Conservation (phyloP, 2,888 invertebrate genomes). For the Erebia palarica region DNA sequence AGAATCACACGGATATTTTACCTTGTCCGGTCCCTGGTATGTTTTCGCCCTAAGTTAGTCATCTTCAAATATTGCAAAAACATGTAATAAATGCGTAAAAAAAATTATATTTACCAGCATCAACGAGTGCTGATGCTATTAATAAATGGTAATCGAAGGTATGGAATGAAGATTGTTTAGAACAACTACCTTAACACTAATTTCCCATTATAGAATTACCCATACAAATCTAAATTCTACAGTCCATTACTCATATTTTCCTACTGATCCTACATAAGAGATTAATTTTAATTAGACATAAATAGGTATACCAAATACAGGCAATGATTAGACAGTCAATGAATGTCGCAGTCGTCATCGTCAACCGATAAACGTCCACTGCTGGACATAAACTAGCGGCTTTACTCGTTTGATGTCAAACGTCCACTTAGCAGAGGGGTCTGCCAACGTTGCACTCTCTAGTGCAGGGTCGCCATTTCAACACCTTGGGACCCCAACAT, state of each 20-base stretch:
- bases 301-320: background rate
- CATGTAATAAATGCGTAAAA: conserved; percentile 1
- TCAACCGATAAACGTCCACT: no score
- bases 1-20: no score
- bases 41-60: background rate
- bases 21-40: no score
- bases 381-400: no score
- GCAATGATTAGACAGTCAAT: background rate
- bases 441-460: no score
- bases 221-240: conserved; percentile 5
- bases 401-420: no score
- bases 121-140: background rate
- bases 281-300: background rate
- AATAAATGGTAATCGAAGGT: background rate
- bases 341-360: background rate
- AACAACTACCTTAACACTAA: conserved; percentile 5
- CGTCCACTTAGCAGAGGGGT: no score
- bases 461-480: no score
- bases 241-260: background rate
- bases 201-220: conserved; percentile 7
- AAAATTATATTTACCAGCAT: background rate
- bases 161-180: conserved; percentile 8
- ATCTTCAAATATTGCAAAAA: background rate
- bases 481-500: no score
- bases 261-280: background rate